Evolutionary conservation across 1,140 invertebrate species (phyloP), one percentile per base, ranked within the genome.

Genomic region (Drosophila ercepeae): DNA sequence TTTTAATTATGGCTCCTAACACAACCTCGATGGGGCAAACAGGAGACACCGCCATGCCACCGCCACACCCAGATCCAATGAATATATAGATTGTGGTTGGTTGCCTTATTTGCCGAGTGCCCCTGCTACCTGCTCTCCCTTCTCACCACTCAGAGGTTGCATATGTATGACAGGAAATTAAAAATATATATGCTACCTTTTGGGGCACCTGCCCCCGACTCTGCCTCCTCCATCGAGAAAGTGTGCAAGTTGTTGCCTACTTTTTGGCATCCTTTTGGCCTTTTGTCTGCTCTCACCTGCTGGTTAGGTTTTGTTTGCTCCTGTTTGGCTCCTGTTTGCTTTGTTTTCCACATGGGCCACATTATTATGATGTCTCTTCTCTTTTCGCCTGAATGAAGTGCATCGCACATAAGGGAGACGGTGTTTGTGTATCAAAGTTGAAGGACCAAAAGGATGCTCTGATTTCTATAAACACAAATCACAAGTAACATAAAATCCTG

Each of bases 281-380:
- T 50, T 77, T 77, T 77, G 65, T 57, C 57, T 75, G 71, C 71
- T 65, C 71, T 65, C 70, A 74, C 58, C 57, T 74, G 71, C 65
- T 74, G 53, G 72, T 29, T 23, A 49, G 58, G 59, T 74, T 50
- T 75, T 75, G 72, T 75, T 75, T 68, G 71, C 21, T n/a, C n/a
- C n/a, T n/a, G n/a, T n/a, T n/a, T n/a, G n/a, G n/a, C n/a, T n/a
- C n/a, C 58, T 71, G 73, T 77, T 77, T 77, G 65, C 58, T 71
- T 77, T 77, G 65, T 77, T 77, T 77, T 77, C 46, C 58, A 77
- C 64, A 70, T 71, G 74, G 74, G 73, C 73, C 73, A 76, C 57
- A 76, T 76, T 77, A 77, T 77, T 77, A 77, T 77, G 73, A 77
- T 77, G 74, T 71, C 58, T 72, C 57, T 72, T 61, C 57, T 48